Base-by-base conservation (phyloP, 2,888 invertebrate species). In the Bugulina stolonifera region DNA sequence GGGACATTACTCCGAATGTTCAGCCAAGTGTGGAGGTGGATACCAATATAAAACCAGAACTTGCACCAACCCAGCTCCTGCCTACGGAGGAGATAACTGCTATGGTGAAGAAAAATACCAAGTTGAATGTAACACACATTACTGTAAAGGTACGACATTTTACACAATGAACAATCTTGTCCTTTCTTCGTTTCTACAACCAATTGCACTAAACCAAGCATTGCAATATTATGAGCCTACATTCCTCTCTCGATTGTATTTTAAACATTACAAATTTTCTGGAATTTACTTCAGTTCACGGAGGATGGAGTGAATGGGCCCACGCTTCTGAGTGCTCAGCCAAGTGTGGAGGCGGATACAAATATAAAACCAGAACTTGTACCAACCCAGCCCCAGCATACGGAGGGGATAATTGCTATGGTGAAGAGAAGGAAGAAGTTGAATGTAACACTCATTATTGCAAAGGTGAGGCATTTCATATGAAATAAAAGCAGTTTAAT, bases 231-330 rank as follows among this genome's bases (percentile, higher is more conserved):
- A n/a, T n/a, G n/a, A n/a, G n/a, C n/a, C n/a, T n/a, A n/a, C n/a
- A n/a, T n/a, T n/a, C n/a, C n/a, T n/a, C n/a, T n/a, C n/a, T n/a
- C n/a, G n/a, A n/a, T n/a, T n/a, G n/a, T n/a, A n/a, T n/a, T n/a
- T n/a, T n/a, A n/a, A n/a, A n/a, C n/a, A n/a, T n/a, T n/a, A n/a
- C n/a, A n/a, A n/a, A n/a, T n/a, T n/a, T n/a, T n/a, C n/a, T n/a
- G n/a, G n/a, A n/a, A n/a, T 43, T 43, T 43, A 43, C 18, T 43
- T 43, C 74, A 81, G 82, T 78, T 57, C 76, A 81, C 70, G 81
- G 81, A 22, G 80, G 78, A 0, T 82, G 81, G 81, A 79, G 80
- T 0, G 64, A 74, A 22, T 82, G 82, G 82, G 74, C 75, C 10
- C 74, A 75, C 0, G 82, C 80, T 80, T 76, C 78, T 5, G 27